phyloP scores from a whole-genome alignment of 37 sponge, comb jelly and placozoan species.

The Chondrosia reniformis region DNA sequence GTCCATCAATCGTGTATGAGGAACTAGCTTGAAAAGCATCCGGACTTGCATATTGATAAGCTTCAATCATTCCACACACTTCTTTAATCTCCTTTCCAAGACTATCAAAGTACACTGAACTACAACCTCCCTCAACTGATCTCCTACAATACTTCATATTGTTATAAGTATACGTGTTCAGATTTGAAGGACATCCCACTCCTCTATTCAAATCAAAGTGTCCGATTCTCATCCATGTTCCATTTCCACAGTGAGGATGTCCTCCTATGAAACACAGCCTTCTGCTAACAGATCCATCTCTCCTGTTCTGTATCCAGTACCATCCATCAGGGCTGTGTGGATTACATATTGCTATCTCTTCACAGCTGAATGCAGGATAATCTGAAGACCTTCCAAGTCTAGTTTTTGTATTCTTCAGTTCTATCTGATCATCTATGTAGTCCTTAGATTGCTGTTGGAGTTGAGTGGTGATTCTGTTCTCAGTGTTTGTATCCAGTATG shows the following conservation, averaged over 20 bases:
- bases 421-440: background rate
- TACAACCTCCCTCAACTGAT: background rate
- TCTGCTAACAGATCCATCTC: background rate
- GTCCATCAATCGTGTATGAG: background rate
- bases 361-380: background rate
- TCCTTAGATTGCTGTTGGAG: background rate
- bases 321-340: background rate
- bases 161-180: background rate
- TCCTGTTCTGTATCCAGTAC: background rate
- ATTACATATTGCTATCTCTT: background rate
- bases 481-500: background rate
- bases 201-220: background rate
- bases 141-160: background rate
- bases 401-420: background rate
- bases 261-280: background rate
- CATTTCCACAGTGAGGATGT: conserved; percentile 9
- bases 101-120: background rate
- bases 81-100: background rate
- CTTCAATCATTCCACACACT: background rate
- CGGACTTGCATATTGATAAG: background rate
- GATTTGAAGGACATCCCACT: background rate
- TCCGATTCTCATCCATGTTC: background rate
- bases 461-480: background rate
- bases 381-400: background rate
- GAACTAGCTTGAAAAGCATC: background rate